Conservation (phyloP, 2,113 vertebrate species). For the Benitochromis conjunctus region DNA sequence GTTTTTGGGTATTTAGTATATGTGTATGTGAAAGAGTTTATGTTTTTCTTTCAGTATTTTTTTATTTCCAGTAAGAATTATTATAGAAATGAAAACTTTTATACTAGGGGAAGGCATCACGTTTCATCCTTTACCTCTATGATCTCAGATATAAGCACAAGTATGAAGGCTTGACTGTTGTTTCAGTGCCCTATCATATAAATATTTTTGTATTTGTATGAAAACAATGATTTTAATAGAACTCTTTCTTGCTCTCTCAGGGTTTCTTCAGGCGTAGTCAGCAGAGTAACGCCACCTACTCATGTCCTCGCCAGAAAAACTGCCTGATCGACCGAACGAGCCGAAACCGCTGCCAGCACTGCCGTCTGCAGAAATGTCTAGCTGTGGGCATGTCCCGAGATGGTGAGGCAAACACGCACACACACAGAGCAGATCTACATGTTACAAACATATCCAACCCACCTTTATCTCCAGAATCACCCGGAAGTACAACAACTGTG, state of each 20-base stretch:
- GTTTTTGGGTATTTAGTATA: neutral
- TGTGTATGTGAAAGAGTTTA: neutral
- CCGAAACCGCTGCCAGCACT: slow-evolving; percentile 92
- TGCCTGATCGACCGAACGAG: slow-evolving; percentile 92
- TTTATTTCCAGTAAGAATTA: neutral
- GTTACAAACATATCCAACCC: neutral
- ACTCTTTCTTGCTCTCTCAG: slow-evolving; percentile 53
- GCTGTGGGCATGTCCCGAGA: slow-evolving; percentile 43
- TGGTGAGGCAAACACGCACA: slow-evolving; percentile 5
- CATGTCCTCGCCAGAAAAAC: slow-evolving; percentile 93
- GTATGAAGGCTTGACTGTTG: neutral
- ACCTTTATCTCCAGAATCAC: neutral
- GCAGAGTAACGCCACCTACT: slow-evolving; percentile 89
- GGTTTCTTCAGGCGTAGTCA: slow-evolving; percentile 94
- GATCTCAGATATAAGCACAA: neutral
- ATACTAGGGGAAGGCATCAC: too few species aligned
- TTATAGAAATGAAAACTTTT: neutral
- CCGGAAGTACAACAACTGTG: neutral
- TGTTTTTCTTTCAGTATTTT: neutral
- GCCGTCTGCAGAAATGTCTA: slow-evolving; percentile 90
- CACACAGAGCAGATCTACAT: neutral
- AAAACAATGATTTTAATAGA: neutral
- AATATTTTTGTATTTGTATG: neutral
- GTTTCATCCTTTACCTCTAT: neutral
- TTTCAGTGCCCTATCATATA: neutral